Evolutionary conservation across 2,113 vertebrate genomes (phyloP).

Genomic region (Erythrolamprus reginae): DNA sequence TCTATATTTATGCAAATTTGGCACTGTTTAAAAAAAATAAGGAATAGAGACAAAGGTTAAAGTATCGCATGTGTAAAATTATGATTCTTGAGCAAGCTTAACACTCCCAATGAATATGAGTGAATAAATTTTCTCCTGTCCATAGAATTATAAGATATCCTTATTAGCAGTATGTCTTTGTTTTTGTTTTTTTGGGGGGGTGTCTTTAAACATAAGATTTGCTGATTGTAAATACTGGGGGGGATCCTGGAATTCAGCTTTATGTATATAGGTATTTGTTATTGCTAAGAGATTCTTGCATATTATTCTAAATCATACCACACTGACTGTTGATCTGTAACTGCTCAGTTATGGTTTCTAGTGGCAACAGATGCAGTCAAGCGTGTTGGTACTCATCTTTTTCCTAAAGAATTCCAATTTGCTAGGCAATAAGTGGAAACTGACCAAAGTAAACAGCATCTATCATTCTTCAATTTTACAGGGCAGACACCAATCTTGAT

Average conservation of each 20-base stretch:
- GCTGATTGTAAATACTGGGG: neutral
- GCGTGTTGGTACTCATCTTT: neutral
- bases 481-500: neutral
- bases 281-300: neutral
- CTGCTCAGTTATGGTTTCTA: neutral
- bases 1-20: neutral
- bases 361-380: neutral
- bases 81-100: neutral
- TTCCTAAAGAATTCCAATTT: neutral
- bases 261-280: neutral
- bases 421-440: neutral
- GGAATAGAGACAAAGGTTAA: neutral
- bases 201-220: neutral
- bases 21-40: neutral
- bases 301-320: neutral
- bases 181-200: neutral
- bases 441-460: neutral
- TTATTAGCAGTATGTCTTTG: neutral
- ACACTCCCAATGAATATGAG: neutral
- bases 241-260: neutral
- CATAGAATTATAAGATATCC: neutral
- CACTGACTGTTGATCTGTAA: neutral
- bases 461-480: neutral
- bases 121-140: neutral
- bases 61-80: neutral